A percentile compares a stretch with the other conserved stretches of the same genome.
Evolutionary conservation across 1,140 invertebrate genomes (phyloP).

Genomic region (Pemphigus obesinymphae): DNA sequence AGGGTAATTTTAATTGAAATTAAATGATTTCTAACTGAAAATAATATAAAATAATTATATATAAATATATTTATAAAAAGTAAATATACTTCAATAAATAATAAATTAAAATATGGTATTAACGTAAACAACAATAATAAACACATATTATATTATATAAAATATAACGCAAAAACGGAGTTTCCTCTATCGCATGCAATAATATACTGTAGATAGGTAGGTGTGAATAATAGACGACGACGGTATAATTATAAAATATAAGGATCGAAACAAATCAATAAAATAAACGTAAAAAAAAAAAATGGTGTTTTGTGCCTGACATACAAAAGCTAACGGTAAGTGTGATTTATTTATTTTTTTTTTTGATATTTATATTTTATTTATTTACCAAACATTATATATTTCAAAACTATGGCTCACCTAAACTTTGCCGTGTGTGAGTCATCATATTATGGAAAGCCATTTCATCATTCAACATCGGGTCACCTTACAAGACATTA

Average conservation of each 20-base stretch:
- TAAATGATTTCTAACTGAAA: background rate
- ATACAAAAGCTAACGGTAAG: constrained; percentile 18
- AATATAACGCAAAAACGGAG: background rate
- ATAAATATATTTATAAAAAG: background rate
- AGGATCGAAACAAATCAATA: background rate
- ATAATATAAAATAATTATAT: no score
- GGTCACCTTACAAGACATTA: constrained; percentile 36
- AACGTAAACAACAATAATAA: background rate
- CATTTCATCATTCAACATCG: constrained; percentile 39
- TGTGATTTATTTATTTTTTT: constrained; percentile 12
- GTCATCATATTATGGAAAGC: constrained; percentile 31
- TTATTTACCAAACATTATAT: constrained; percentile 8
- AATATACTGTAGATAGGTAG: background rate
- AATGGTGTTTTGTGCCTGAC: background rate
- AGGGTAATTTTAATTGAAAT: background rate
- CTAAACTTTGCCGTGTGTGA: constrained; percentile 33
- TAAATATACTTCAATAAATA: background rate
- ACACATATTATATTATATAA: background rate
- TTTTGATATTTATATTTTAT: no score
- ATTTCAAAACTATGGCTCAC: constrained; percentile 18
- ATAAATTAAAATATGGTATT: background rate
- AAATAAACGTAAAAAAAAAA: background rate
- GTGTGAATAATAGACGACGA: no score
- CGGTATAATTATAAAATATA: background rate
- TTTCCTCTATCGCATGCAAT: background rate